A percentile compares a stretch with the other conserved stretches of the same genome.
These are phyloP conservation scores for Rhabdomys pumilio DNA, from an alignment of 2,797 vertebrate species.

Conservation along the genomic window DNA sequence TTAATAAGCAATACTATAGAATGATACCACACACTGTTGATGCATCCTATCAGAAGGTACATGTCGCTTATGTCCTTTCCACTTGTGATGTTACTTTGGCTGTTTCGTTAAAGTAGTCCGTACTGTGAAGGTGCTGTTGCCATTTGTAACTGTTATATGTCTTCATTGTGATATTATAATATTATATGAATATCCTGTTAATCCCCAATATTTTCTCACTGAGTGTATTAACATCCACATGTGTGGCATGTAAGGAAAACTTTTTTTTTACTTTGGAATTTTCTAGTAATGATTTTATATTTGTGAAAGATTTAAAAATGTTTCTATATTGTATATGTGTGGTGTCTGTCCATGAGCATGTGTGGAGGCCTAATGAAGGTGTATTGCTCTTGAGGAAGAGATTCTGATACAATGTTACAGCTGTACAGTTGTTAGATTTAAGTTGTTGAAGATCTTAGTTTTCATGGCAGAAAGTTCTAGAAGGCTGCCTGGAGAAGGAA, in stretches of 20 bases:
- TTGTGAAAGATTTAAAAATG: not conserved
- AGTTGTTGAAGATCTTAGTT: not conserved
- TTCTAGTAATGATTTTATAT: slow-evolving; percentile 7
- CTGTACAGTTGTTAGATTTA: not conserved
- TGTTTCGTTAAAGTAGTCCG: not conserved
- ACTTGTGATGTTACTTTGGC: not conserved
- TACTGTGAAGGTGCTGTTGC: not conserved
- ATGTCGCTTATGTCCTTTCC: not conserved
- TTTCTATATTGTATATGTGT: not conserved
- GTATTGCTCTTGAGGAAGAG: not conserved
- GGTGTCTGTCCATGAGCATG: not conserved
- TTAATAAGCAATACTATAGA: not conserved
- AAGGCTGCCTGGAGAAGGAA: not conserved
- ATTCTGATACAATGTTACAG: slow-evolving; percentile 10
- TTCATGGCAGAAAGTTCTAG: not conserved
- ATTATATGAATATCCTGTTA: not conserved
- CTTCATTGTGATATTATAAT: not conserved
- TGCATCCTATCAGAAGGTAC: not conserved
- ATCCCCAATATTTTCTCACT: not conserved
- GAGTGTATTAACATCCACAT: not conserved
- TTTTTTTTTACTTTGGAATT: not conserved
- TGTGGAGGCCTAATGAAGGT: not conserved
- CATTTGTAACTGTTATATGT: not conserved
- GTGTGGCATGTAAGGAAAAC: not conserved
- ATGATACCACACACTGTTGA: not conserved